These are phyloP conservation scores for Plebejus argus DNA, from an alignment of 2,888 invertebrate genomes.

Conservation along the genomic window DNA sequence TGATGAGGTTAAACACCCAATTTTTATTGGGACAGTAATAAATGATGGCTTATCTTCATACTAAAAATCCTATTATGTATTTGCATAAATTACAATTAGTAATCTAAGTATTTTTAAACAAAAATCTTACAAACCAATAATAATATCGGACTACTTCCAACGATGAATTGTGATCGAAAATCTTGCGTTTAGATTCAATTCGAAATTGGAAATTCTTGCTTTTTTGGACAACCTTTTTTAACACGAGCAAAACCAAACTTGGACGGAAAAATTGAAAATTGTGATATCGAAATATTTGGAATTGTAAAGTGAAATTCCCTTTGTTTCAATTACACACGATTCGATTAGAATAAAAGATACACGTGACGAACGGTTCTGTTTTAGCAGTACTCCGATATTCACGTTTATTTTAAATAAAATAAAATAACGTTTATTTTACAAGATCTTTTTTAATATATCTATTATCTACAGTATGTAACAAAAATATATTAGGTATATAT, in stretches of 20 bases:
- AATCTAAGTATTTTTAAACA: too few relatives aligned
- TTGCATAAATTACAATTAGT: too few relatives aligned
- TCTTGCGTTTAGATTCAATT: too few relatives aligned
- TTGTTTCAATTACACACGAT: background rate
- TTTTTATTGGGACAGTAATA: too few relatives aligned
- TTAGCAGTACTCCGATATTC: background rate
- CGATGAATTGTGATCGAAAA: too few relatives aligned
- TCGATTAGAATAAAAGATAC: background rate
- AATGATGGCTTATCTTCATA: too few relatives aligned
- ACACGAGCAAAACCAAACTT: background rate
- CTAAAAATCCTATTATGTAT: too few relatives aligned
- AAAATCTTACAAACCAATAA: too few relatives aligned
- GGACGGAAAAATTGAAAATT: background rate
- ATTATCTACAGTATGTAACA: background rate
- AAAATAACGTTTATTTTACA: background rate
- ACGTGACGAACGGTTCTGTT: background rate
- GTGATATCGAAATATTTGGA: background rate
- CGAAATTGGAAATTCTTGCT: too few relatives aligned
- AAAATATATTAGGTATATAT: too few relatives aligned
- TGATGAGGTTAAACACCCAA: too few relatives aligned
- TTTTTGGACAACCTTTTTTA: background rate
- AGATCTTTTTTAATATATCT: background rate
- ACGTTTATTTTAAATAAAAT: background rate
- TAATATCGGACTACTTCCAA: too few relatives aligned
- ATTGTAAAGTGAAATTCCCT: background rate